Evolutionary conservation across 2,113 vertebrate species (phyloP).

Genomic region (Otis tarda): DNA sequence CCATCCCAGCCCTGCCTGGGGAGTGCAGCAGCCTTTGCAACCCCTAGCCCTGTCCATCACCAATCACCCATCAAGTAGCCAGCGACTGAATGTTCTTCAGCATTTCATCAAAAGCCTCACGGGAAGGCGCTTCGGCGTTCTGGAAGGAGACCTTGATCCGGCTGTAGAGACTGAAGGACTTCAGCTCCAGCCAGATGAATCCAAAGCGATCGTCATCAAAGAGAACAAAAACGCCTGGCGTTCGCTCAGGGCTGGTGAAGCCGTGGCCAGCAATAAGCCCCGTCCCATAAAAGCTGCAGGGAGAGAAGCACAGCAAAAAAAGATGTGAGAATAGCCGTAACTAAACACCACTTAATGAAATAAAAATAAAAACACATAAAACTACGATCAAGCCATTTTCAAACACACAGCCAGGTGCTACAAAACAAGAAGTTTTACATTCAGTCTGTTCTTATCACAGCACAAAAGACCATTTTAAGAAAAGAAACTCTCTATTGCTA

Average conservation of each 20-base stretch:
- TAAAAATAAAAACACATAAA: background rate
- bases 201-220: slow-evolving; percentile 95
- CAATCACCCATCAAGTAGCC: slow-evolving; percentile 82
- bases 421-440: background rate
- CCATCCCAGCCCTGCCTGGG: slow-evolving; percentile 24
- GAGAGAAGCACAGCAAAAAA: background rate
- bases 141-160: slow-evolving; percentile 89
- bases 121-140: slow-evolving; percentile 85
- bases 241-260: slow-evolving; percentile 95
- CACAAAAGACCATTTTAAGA: background rate
- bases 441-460: background rate
- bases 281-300: slow-evolving; percentile 89
- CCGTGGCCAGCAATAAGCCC: slow-evolving; percentile 95
- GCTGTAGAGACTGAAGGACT: slow-evolving; percentile 98
- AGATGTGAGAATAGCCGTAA: background rate
- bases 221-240: slow-evolving; percentile 90
- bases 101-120: slow-evolving; percentile 94
- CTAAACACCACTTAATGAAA: rapidly evolving
- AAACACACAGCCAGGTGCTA: background rate
- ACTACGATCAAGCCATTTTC: rapidly evolving
- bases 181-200: slow-evolving; percentile 97
- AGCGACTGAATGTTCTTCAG: slow-evolving; percentile 94
- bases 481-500: rapidly evolving
- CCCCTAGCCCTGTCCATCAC: slow-evolving; percentile 13
- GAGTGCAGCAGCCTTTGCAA: slow-evolving; percentile 26